Evolutionary conservation across 2,113 vertebrate genomes (phyloP).

Genomic region (Lepisosteus oculatus): DNA sequence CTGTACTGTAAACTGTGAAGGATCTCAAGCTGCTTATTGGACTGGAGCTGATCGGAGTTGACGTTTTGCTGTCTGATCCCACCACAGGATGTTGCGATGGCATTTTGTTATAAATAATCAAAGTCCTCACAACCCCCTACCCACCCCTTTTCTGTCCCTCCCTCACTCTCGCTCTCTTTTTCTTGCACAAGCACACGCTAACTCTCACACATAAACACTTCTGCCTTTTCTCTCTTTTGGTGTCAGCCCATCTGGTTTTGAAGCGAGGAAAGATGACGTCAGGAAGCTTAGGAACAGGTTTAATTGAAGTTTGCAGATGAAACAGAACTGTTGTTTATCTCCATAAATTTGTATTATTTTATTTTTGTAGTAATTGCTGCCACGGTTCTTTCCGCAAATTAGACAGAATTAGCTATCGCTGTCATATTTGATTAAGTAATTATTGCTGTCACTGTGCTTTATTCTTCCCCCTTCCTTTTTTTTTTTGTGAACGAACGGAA

Average conservation of each 20-base stretch:
- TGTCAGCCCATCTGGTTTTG: slow-evolving; percentile 13
- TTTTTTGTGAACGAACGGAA: slow-evolving; percentile 6
- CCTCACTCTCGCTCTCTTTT: slow-evolving; percentile 31
- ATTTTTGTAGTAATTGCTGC: slow-evolving; percentile 29
- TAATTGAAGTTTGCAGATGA: slow-evolving; percentile 23
- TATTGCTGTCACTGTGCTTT: slow-evolving; percentile 32
- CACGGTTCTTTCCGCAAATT: slow-evolving; percentile 29
- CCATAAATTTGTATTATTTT: slow-evolving; percentile 14
- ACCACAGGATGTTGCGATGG: slow-evolving; percentile 42
- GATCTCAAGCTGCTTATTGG: slow-evolving; percentile 57
- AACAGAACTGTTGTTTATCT: neutral
- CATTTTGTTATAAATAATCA: slow-evolving; percentile 59
- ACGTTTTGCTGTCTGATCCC: slow-evolving; percentile 52
- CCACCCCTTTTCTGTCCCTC: slow-evolving; percentile 35
- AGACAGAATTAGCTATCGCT: slow-evolving; percentile 35
- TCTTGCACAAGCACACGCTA: slow-evolving; percentile 18
- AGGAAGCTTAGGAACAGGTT: slow-evolving; percentile 11
- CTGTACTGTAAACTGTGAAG: slow-evolving; percentile 34
- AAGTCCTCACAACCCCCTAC: slow-evolving; percentile 34
- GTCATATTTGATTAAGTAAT: slow-evolving; percentile 56
- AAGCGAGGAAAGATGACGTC: slow-evolving; percentile 8
- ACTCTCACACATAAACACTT: slow-evolving; percentile 19
- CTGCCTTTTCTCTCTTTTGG: slow-evolving; percentile 7
- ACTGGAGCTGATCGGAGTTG: slow-evolving; percentile 58
- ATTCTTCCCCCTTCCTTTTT: slow-evolving; percentile 30